phyloP scores from a whole-genome alignment of 2,113 vertebrate species.

The Isurus oxyrinchus region DNA sequence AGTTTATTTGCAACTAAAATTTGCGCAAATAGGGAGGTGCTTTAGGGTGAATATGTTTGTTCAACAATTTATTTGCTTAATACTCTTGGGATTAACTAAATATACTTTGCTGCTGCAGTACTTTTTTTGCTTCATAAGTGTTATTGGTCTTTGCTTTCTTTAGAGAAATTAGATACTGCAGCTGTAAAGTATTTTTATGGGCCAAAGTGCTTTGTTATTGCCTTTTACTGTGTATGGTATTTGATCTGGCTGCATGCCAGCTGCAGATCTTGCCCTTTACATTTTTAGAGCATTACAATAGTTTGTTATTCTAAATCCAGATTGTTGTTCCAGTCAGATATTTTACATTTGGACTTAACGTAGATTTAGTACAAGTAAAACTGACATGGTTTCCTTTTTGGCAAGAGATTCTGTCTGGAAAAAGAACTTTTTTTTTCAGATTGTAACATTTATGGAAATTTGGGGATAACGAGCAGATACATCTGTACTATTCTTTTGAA shows the following conservation, averaged over 20 bases:
- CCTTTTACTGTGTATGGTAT: constrained; percentile 11
- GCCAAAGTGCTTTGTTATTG: constrained; percentile 17
- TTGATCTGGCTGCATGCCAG: constrained; percentile 28
- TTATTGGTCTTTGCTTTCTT: not conserved
- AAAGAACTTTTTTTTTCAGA: constrained; percentile 39
- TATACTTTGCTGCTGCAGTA: not conserved
- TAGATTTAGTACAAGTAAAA: constrained; percentile 47
- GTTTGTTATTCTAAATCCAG: constrained; percentile 43
- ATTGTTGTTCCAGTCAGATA: constrained; percentile 46
- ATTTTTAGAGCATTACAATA: constrained; percentile 35
- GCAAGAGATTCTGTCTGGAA: constrained; percentile 52
- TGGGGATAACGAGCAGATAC: not conserved
- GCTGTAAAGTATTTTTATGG: not conserved
- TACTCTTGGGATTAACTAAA: not conserved
- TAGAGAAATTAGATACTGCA: constrained; percentile 15
- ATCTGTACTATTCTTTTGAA: not conserved
- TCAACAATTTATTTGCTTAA: not conserved
- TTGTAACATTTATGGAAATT: constrained; percentile 33
- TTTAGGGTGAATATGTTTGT: not conserved
- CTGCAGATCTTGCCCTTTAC: constrained; percentile 18
- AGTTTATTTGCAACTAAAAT: not conserved
- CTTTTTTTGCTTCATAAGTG: not conserved
- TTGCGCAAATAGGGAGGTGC: not conserved
- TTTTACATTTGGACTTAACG: constrained; percentile 47
- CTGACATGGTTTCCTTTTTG: constrained; percentile 46